Base-by-base conservation (phyloP, 2,888 invertebrate genomes). In the Agonum fuliginosum region DNA sequence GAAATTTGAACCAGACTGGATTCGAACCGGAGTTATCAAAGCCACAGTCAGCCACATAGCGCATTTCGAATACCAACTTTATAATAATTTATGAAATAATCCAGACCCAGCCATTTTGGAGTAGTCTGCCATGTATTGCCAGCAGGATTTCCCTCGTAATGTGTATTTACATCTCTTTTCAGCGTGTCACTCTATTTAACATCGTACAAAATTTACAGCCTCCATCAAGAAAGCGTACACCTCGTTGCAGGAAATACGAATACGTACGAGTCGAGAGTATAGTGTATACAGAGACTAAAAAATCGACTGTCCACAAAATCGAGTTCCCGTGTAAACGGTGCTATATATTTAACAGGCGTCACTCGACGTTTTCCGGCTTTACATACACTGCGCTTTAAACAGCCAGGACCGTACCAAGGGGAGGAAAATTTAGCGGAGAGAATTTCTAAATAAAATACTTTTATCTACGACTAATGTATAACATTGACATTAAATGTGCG, bases 161-260 rank as follows among this genome's bases (percentile, higher is more conserved):
- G 8, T n/a, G 34, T 34, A 34, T 34, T 34, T 34, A 34, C 10
- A 37, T 3, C 1, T n/a, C 10, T 34, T 10, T 34, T 34, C n/a
- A 34, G 14, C 43, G 14, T 14, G 14, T 43, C 3, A 46, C 30
- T 30, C 30, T 27, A 62, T 30, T 62, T 62, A 62, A 62, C 22
- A 24, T 8, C 3, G 54, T 22, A 12, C 4, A 24, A 54, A 54
- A 62, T 62, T 27, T 62, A 62, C 58, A 62, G 58, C 58, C 27
- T 14, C 58, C n/a, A 62, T 62, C 27, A 62, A 62, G 58, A 62
- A 62, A 62, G 30, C 30, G 58, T 62, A 62, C 30, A 62, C 58
- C 58, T 62, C 58, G 4, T 30, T 12, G 46, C 17, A 30, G 58
- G 30, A 62, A 62, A 62, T n/a, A n/a, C n/a, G n/a, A n/a, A n/a